A percentile compares a stretch with the other conserved stretches of the same genome.
Evolutionary conservation across 1,140 invertebrate species (phyloP).

Genomic region (Drosophila pandora): DNA sequence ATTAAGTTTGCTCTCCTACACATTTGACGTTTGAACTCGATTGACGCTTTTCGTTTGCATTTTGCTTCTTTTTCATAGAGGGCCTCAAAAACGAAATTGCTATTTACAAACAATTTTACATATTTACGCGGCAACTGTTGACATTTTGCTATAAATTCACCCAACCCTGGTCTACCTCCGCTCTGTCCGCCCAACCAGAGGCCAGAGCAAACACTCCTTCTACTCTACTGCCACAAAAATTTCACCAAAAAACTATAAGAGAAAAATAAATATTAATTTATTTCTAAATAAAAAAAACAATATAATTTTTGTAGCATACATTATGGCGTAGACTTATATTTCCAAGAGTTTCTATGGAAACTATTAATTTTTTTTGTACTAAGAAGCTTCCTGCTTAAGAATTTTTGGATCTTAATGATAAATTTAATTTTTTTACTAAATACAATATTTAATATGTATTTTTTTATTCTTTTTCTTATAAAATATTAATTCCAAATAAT

Average conservation of each 20-base stretch:
- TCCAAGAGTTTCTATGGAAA: too few relatives aligned
- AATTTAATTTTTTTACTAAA: too few relatives aligned
- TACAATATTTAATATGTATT: too few relatives aligned
- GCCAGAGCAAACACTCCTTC: slow-evolving; percentile 52
- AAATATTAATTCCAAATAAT: too few relatives aligned
- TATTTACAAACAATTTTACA: slow-evolving; percentile 80
- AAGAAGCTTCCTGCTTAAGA: too few relatives aligned
- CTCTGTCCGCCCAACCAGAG: slow-evolving; percentile 21
- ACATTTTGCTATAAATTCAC: slow-evolving; percentile 74
- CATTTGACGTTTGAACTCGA: slow-evolving; percentile 40
- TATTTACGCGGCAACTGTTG: slow-evolving; percentile 79
- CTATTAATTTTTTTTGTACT: too few relatives aligned
- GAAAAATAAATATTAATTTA: neutral
- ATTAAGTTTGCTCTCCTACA: slow-evolving; percentile 52
- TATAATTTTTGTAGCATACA: too few relatives aligned
- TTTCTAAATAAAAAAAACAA: too few relatives aligned
- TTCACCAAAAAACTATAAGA: neutral
- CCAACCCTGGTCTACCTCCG: slow-evolving; percentile 8
- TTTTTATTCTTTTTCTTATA: too few relatives aligned
- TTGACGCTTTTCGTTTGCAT: slow-evolving; percentile 44
- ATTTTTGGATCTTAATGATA: too few relatives aligned
- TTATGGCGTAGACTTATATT: too few relatives aligned
- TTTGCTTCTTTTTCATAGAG: neutral
- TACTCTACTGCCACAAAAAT: slow-evolving; percentile 14
- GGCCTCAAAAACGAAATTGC: slow-evolving; percentile 56